Conservation (phyloP, 2,797 vertebrate genomes). For the Avahi laniger region DNA sequence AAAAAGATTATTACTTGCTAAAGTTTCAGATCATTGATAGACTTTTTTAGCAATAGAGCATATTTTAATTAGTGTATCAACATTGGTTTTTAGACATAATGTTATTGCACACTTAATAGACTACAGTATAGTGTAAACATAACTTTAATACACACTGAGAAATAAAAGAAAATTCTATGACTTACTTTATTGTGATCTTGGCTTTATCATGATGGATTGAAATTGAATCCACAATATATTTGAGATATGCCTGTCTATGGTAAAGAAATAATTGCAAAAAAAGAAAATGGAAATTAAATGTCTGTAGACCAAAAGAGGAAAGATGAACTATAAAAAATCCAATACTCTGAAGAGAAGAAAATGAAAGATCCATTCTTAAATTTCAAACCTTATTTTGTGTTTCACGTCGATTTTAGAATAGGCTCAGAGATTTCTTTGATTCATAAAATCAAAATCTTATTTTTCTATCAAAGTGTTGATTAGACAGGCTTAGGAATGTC, state of each 20-base stretch:
- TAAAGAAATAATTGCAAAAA: not conserved
- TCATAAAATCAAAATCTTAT: not conserved
- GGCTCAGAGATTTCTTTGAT: not conserved
- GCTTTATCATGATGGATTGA: not conserved
- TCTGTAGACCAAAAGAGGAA: not conserved
- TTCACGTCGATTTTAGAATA: not conserved
- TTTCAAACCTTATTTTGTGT: not conserved
- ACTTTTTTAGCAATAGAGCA: not conserved
- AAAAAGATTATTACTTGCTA: not conserved
- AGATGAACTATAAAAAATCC: not conserved
- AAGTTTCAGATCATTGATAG: not conserved
- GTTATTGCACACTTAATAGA: not conserved
- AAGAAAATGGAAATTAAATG: not conserved
- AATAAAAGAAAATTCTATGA: not conserved
- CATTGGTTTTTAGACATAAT: not conserved
- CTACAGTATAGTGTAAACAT: not conserved
- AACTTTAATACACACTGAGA: not conserved
- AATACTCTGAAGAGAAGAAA: not conserved
- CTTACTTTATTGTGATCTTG: not conserved
- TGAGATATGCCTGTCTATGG: not conserved
- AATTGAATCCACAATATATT: not conserved
- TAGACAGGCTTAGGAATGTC: not conserved
- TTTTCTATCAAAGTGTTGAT: not conserved
- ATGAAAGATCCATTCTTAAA: not conserved
- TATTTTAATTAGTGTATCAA: not conserved